phyloP scores from a whole-genome alignment of 2,797 vertebrate genomes.

The Pogonophryne albipinna region DNA sequence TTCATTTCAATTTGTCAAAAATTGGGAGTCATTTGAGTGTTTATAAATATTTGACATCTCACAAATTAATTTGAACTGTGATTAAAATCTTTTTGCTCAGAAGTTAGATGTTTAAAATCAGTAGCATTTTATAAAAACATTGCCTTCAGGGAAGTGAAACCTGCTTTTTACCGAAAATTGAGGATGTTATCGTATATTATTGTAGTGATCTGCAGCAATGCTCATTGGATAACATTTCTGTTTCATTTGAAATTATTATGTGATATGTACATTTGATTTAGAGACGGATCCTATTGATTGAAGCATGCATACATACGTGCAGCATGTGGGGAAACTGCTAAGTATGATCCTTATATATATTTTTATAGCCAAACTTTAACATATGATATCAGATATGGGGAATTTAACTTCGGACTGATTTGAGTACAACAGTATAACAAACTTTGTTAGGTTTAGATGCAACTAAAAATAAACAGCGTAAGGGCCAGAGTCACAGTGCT shows the following conservation, averaged over 20 bases:
- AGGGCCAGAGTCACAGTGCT: constrained; percentile 56
- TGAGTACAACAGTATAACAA: constrained; percentile 40
- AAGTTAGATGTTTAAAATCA: constrained; percentile 31
- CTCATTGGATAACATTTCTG: not conserved
- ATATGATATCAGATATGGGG: not conserved
- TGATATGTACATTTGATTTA: not conserved
- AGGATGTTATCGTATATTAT: not conserved
- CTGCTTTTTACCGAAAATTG: not conserved
- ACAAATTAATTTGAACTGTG: constrained; percentile 2
- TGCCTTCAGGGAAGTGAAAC: constrained; percentile 19
- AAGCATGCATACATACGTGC: not conserved
- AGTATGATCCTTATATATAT: constrained; percentile 9
- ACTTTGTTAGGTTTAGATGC: constrained; percentile 49
- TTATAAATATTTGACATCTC: constrained; percentile 4
- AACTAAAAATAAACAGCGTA: constrained; percentile 67
- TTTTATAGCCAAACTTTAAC: not conserved
- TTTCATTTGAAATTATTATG: not conserved
- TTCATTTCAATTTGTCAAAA: constrained; percentile 22
- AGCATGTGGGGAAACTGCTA: not conserved
- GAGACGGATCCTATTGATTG: not conserved
- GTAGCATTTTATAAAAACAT: constrained; percentile 5
- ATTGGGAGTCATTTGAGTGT: constrained; percentile 1
- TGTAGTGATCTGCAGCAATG: constrained; percentile 16
- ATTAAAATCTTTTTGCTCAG: constrained; percentile 16
- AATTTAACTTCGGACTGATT: constrained; percentile 34